phyloP scores from a whole-genome alignment of 2,797 vertebrate genomes.

The Malacoctenus gilli region DNA sequence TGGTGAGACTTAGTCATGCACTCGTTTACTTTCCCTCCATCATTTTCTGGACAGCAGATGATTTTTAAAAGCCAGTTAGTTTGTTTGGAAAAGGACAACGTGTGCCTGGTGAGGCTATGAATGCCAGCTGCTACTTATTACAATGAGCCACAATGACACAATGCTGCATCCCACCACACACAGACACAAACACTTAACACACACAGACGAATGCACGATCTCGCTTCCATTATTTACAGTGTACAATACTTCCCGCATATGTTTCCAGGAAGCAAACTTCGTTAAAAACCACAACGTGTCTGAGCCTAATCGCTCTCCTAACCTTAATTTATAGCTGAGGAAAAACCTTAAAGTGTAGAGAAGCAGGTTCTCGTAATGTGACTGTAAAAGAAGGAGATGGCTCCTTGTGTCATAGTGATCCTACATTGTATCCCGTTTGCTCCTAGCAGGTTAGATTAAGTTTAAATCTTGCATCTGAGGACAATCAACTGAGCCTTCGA shows the following conservation, averaged over 20 bases:
- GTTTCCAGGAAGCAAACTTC: conserved; percentile 10
- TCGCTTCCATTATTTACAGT: conserved; percentile 18
- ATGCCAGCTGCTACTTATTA: conserved; percentile 74
- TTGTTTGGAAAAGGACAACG: conserved; percentile 66
- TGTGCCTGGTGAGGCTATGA: conserved; percentile 54
- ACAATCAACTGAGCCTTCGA: not conserved
- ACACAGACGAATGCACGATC: conserved; percentile 9
- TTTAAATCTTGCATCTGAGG: not conserved
- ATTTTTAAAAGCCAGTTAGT: conserved; percentile 66
- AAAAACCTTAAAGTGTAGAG: too few relatives aligned
- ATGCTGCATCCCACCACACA: conserved; percentile 27
- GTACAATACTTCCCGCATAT: conserved; percentile 10
- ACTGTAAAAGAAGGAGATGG: too few relatives aligned
- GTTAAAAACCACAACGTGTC: conserved; percentile 20
- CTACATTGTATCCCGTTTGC: too few relatives aligned
- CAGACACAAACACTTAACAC: conserved; percentile 26
- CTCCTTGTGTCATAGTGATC: too few relatives aligned
- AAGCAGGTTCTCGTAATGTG: too few relatives aligned
- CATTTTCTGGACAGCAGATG: conserved; percentile 62
- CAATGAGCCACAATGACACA: conserved; percentile 51
- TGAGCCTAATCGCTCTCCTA: not conserved
- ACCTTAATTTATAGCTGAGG: too few relatives aligned
- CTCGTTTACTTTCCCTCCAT: conserved; percentile 50
- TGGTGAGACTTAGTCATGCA: conserved; percentile 62
- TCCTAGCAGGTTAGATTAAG: too few relatives aligned